Evolutionary conservation across 92 coral and sea anemone genomes (phyloP).

Genomic region (Palythoa grandiflora): DNA sequence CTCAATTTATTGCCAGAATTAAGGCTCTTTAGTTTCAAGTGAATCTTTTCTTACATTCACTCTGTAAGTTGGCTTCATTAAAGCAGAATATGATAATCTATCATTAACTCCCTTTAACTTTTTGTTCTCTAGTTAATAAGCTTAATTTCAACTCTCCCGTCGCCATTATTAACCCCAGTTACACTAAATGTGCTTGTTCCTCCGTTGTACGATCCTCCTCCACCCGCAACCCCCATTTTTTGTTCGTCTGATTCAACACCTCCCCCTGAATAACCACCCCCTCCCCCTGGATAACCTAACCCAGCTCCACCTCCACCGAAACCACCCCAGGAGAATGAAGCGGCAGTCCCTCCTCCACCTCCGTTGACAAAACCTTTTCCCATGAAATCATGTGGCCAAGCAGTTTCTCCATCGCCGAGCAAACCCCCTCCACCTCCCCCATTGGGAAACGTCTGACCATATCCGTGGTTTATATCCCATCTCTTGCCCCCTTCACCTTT

Average conservation of each 20-base stretch:
- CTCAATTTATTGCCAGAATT: no score
- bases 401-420: slow-evolving; percentile 54
- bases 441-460: neutral
- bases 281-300: slow-evolving; percentile 76
- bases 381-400: neutral
- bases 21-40: no score
- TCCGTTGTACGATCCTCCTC: slow-evolving; percentile 80
- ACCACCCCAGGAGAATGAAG: slow-evolving; percentile 53
- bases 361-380: slow-evolving; percentile 66
- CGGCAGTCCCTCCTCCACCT: slow-evolving; percentile 64
- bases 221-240: slow-evolving; percentile 68
- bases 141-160: slow-evolving; percentile 68
- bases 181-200: slow-evolving; percentile 61
- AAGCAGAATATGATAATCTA: no score
- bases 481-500: slow-evolving; percentile 69
- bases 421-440: slow-evolving; percentile 78
- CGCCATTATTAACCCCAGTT: slow-evolving; percentile 66
- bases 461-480: neutral
- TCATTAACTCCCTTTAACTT: neutral
- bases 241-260: slow-evolving; percentile 64
- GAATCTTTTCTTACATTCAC: no score
- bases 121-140: neutral
- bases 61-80: no score
- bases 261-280: slow-evolving; percentile 91
- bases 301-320: slow-evolving; percentile 89